Conservation (phyloP, 2,113 vertebrate genomes). For the Calyptomena viridis region DNA sequence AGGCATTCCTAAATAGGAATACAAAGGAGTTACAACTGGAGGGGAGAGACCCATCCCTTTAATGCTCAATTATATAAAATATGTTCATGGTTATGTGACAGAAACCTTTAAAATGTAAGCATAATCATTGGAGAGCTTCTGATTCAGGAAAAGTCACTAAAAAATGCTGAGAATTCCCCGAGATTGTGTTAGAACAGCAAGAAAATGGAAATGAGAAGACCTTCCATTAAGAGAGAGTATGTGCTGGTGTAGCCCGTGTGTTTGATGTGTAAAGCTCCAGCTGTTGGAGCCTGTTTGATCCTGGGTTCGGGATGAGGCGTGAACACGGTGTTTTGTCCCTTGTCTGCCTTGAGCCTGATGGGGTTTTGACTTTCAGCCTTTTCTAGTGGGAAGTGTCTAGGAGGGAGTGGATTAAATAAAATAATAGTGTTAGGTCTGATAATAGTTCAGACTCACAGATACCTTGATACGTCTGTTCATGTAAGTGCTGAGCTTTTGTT, state of each 20-base stretch:
- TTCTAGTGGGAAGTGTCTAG: not conserved
- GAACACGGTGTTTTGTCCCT: not conserved
- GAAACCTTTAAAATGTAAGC: slow-evolving; percentile 16
- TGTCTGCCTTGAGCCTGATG: not conserved
- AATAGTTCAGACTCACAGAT: not conserved
- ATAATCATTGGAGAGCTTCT: not conserved
- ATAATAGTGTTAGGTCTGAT: not conserved
- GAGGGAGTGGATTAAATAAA: not conserved
- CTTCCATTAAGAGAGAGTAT: not conserved
- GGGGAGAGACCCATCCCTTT: slow-evolving; percentile 28
- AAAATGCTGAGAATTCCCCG: not conserved
- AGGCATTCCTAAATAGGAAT: slow-evolving; percentile 73
- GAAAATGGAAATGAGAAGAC: not conserved
- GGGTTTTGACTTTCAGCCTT: not conserved
- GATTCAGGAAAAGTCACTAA: not conserved
- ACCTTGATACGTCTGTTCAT: not conserved
- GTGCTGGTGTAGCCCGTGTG: not conserved
- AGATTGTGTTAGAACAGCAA: not conserved
- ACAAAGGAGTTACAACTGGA: slow-evolving; percentile 60
- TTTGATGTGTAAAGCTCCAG: not conserved
- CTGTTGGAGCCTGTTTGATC: not conserved
- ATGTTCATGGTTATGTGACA: not conserved
- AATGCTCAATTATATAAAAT: slow-evolving; percentile 18
- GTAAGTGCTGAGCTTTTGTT: not conserved
- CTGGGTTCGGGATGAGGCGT: not conserved